Conservation (phyloP, 2,888 invertebrate species). For the Pilophorus perplexus region DNA sequence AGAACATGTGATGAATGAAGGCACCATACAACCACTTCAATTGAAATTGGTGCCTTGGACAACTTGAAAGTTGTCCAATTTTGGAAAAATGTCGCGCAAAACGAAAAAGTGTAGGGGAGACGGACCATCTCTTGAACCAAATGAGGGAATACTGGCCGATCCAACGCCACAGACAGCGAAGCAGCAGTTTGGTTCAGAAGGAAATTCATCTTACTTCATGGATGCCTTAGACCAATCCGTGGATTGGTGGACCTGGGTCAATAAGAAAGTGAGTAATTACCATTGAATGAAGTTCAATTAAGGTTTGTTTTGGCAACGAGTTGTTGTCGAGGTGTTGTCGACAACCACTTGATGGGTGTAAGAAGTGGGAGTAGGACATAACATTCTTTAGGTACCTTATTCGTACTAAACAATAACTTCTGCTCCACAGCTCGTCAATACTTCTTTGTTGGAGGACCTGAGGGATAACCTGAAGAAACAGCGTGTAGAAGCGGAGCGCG, state of each 20-base stretch:
- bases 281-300: too few relatives aligned
- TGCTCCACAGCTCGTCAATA: too few relatives aligned
- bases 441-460: too few relatives aligned
- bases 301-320: too few relatives aligned
- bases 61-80: neutral
- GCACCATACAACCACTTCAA: slow-evolving; percentile 4
- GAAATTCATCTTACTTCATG: neutral
- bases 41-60: too few relatives aligned
- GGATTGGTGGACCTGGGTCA: slow-evolving; percentile 5
- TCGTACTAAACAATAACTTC: too few relatives aligned
- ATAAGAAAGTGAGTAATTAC: neutral
- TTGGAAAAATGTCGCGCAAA: slow-evolving; percentile 7
- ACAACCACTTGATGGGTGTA: too few relatives aligned
- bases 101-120: slow-evolving; percentile 5
- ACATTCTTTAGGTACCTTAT: too few relatives aligned
- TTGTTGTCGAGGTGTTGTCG: too few relatives aligned
- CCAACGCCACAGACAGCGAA: slow-evolving; percentile 1
- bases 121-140: slow-evolving; percentile 9
- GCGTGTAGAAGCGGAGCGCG: too few relatives aligned
- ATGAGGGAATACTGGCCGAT: slow-evolving; percentile 2
- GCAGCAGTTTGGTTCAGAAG: slow-evolving; percentile 4
- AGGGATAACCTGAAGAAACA: too few relatives aligned
- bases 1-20: slow-evolving; percentile 9
- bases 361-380: too few relatives aligned
- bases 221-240: neutral